Evolutionary conservation across 2,888 invertebrate genomes (phyloP).

Genomic region (Lysandra bellargus): DNA sequence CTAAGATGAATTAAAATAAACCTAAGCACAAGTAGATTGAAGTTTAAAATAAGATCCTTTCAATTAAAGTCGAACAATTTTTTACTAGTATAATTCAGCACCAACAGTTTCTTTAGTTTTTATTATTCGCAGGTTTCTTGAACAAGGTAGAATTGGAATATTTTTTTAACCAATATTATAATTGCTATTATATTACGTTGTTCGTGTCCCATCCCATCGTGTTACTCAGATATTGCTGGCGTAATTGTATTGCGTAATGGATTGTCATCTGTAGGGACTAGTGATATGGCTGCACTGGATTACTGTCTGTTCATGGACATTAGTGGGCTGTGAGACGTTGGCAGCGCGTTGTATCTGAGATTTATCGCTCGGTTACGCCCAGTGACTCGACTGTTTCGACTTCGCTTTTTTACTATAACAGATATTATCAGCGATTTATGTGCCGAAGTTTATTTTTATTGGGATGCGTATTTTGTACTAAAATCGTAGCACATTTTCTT

Average conservation of each 20-base stretch:
- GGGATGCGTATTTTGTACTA: neutral
- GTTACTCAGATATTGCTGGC: neutral
- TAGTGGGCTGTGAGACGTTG: slow-evolving; percentile 19
- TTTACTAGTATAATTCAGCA: too few relatives aligned
- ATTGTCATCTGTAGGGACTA: slow-evolving; percentile 21
- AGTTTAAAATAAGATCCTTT: too few relatives aligned
- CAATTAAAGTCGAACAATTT: too few relatives aligned
- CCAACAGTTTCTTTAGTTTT: too few relatives aligned
- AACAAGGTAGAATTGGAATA: too few relatives aligned
- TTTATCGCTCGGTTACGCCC: slow-evolving; percentile 23
- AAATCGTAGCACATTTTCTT: neutral
- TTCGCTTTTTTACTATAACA: slow-evolving; percentile 1
- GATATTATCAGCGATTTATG: slow-evolving; percentile 16
- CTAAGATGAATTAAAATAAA: too few relatives aligned
- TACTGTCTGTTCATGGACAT: slow-evolving; percentile 16
- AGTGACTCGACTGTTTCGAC: neutral
- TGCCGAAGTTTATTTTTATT: neutral
- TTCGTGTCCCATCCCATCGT: neutral
- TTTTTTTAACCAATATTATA: too few relatives aligned
- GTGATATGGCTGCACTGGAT: slow-evolving; percentile 3
- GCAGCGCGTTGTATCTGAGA: slow-evolving; percentile 15
- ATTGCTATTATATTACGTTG: too few relatives aligned
- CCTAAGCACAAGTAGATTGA: too few relatives aligned
- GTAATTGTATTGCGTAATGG: slow-evolving; percentile 6
- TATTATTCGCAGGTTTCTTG: too few relatives aligned